These are phyloP conservation scores for Amblyopsis hoosieri DNA, from an alignment of 2,797 vertebrate species.

Conservation along the genomic window DNA sequence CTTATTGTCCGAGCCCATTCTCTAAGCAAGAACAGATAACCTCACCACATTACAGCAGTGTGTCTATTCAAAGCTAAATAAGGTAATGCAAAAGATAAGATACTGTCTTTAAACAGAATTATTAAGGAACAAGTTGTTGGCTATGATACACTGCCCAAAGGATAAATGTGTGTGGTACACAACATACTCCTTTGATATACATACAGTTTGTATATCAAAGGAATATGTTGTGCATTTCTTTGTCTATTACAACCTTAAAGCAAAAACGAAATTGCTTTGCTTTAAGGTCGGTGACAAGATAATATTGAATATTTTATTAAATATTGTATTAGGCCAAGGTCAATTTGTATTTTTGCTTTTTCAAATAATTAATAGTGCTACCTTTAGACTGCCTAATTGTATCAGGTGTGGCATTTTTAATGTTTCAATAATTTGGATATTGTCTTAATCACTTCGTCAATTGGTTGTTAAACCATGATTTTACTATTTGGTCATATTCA, in stretches of 20 bases:
- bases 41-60: conserved; percentile 6
- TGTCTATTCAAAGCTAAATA: conserved; percentile 20
- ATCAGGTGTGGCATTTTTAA: no score
- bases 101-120: background rate
- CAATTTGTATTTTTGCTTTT: no score
- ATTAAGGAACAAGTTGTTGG: no score
- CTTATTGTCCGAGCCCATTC: conserved; percentile 14
- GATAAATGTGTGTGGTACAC: no score
- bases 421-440: no score
- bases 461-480: no score
- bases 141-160: no score
- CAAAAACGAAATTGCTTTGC: background rate
- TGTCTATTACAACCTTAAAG: conserved; percentile 7
- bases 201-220: background rate
- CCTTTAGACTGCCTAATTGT: no score
- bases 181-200: no score
- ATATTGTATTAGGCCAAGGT: background rate
- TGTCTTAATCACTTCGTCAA: no score
- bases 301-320: background rate
- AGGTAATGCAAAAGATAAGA: conserved; percentile 4
- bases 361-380: no score
- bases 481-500: background rate
- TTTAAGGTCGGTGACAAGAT: background rate
- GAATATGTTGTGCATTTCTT: conserved; percentile 11
- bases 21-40: background rate